Percentiles rank a stretch among this genome's conserved stretches.
These are phyloP conservation scores for Oscheius sp. DNA, from an alignment of 1,140 invertebrate species.

Conservation along the genomic window DNA sequence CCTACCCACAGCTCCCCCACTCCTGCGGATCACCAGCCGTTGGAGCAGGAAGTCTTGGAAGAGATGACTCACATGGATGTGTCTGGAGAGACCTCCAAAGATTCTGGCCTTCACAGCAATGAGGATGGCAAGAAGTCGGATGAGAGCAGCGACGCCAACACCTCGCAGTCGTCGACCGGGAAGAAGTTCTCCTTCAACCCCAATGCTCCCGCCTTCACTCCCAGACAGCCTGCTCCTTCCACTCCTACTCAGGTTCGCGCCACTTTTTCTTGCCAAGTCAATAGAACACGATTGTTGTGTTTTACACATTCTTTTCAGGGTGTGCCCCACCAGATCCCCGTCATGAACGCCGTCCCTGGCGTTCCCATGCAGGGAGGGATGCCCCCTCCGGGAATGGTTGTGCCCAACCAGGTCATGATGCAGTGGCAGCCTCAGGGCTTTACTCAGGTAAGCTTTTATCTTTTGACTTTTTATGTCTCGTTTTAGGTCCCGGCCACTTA, in stretches of 20 bases:
- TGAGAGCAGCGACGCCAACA: not conserved
- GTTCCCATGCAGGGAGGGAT: not conserved
- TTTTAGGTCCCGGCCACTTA: not conserved
- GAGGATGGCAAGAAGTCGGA: not conserved
- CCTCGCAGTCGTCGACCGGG: not conserved
- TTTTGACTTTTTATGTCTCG: not conserved
- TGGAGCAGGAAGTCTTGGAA: not conserved
- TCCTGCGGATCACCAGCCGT: not conserved
- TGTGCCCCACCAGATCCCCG: too few relatives aligned
- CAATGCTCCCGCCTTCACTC: not conserved
- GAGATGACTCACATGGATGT: not conserved
- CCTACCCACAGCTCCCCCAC: not conserved
- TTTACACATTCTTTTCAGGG: too few relatives aligned
- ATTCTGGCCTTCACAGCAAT: too few relatives aligned
- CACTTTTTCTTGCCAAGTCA: not conserved
- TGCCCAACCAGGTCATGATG: not conserved
- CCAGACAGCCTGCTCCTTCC: not conserved
- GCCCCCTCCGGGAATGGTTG: not conserved
- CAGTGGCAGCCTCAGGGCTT: not conserved
- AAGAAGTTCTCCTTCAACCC: conserved; percentile 2
- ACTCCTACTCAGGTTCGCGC: not conserved
- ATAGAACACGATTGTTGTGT: not conserved
- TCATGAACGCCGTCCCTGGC: too few relatives aligned
- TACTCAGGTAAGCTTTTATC: not conserved
- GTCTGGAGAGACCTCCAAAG: too few relatives aligned